phyloP scores from a whole-genome alignment of 2,888 invertebrate species.

The Synanthedon andrenaeformis region DNA sequence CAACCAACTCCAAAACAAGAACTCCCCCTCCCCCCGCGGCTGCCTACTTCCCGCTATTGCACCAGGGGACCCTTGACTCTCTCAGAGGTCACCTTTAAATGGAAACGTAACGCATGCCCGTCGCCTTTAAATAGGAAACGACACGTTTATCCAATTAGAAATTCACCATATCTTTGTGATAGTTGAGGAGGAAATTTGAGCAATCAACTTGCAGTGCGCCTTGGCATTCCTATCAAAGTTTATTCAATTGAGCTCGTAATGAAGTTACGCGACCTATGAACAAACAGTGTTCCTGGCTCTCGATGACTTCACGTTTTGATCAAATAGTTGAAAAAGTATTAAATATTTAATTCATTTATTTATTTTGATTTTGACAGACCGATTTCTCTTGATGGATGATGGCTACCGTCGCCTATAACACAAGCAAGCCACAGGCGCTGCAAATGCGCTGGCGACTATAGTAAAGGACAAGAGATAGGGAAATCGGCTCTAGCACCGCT shows the following conservation, averaged over 20 bases:
- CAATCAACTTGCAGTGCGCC: slow-evolving; percentile 65
- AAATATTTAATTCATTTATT: background rate
- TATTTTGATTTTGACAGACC: no score
- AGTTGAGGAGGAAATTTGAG: slow-evolving; percentile 71
- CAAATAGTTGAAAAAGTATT: background rate
- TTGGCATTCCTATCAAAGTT: slow-evolving; percentile 62
- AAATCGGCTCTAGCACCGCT: no score
- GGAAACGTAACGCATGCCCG: slow-evolving; percentile 53
- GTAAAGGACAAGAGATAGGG: no score
- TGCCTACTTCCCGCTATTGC: slow-evolving; percentile 10
- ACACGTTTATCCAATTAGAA: slow-evolving; percentile 72
- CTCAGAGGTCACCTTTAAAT: slow-evolving; percentile 39
- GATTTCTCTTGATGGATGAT: no score
- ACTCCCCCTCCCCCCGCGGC: slow-evolving; percentile 21
- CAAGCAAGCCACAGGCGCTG: no score
- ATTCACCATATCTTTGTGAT: slow-evolving; percentile 72
- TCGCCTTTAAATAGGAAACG: slow-evolving; percentile 70
- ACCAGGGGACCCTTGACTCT: slow-evolving; percentile 22
- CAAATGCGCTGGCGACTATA: no score
- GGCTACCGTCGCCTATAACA: no score
- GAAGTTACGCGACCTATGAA: slow-evolving; percentile 60
- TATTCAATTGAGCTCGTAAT: slow-evolving; percentile 70
- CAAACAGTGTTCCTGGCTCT: slow-evolving; percentile 31
- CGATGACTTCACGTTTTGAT: slow-evolving; percentile 21
- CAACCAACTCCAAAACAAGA: slow-evolving; percentile 19